Evolutionary conservation across 2,113 vertebrate genomes (phyloP), one percentile per base, ranked within the genome.

Genomic region (Platysteira castanea): DNA sequence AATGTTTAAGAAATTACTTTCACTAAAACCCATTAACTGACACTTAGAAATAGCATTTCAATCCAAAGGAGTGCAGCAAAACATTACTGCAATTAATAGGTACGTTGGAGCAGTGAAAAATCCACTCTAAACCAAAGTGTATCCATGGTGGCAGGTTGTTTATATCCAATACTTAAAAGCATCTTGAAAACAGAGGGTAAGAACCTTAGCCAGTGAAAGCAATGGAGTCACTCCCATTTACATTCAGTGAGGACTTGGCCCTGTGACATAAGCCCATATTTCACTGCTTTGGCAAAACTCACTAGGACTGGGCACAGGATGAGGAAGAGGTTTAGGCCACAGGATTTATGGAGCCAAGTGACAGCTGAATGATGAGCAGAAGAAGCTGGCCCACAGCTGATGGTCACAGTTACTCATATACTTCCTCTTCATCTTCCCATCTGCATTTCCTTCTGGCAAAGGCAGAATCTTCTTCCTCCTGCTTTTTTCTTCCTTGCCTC

Each of bases 1-100:
- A 97, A 97, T 95, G 95, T 98, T 97, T 98, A 98, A 97, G 97
- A 97, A 97, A 97, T 97, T 96, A 95, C 97, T 98, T 98, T 97
- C 96, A 97, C 96, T 98, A 95, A 98, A 98, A 97, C 76, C 93
- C 96, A 97, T 97, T 97, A 98, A 96, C 93, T 97, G 97, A 98
- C 96, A 97, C 97, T 98, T 97, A 96, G 92, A 97, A 97, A 94
- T 96, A 95, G 88, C 78, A 89, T 98, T 95, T 97, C 97, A 95
- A 95, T 98, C 90, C 84, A 94, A 95, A 97, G 74, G 74, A 97
- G 78, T 95, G 92, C 95, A 94, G 83, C 78, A 97, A 96, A 97
- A 97, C 95, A 95, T 93, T 97, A 91, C 87, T 97, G 89, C 91
- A 96, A 89, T 97, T 98, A 96, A 97, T 96, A 97, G 77, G 82